phyloP scores from a whole-genome alignment of 2,888 invertebrate species.

The Amaurobius ferox region DNA sequence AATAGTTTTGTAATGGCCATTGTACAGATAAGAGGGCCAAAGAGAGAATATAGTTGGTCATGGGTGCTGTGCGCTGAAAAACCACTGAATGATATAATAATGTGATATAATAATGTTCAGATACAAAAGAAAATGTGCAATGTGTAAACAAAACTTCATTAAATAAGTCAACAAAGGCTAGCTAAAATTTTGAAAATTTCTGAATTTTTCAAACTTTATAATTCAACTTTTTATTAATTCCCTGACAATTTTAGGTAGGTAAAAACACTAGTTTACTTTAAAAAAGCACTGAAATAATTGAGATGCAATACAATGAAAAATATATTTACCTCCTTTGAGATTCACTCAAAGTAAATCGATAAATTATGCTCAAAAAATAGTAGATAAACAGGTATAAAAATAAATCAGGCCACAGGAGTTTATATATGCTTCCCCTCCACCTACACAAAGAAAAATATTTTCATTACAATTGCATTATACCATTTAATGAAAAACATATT shows the following conservation, averaged over 20 bases:
- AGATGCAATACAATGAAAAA: neutral
- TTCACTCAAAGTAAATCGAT: conserved; percentile 75
- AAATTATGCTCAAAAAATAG: conserved; percentile 75
- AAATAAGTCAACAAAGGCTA: neutral
- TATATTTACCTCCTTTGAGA: conserved; percentile 75
- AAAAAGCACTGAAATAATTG: neutral
- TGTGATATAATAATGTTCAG: too few relatives aligned
- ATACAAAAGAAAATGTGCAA: too few relatives aligned
- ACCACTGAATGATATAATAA: too few relatives aligned
- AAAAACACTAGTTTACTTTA: neutral
- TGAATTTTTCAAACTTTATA: neutral
- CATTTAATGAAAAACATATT: too few relatives aligned
- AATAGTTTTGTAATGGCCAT: too few relatives aligned
- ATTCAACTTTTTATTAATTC: too few relatives aligned
- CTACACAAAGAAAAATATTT: too few relatives aligned
- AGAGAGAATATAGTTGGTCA: too few relatives aligned
- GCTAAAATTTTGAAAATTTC: neutral
- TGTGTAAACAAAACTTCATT: neutral
- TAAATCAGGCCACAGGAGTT: conserved; percentile 77
- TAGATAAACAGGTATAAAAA: conserved; percentile 76
- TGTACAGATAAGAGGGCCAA: too few relatives aligned
- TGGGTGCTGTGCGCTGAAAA: too few relatives aligned
- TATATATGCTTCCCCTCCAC: conserved; percentile 78
- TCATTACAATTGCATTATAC: too few relatives aligned
- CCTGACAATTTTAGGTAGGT: neutral